Evolutionary conservation across 2,113 vertebrate genomes (phyloP).

Genomic region (Eulemur rufifrons): DNA sequence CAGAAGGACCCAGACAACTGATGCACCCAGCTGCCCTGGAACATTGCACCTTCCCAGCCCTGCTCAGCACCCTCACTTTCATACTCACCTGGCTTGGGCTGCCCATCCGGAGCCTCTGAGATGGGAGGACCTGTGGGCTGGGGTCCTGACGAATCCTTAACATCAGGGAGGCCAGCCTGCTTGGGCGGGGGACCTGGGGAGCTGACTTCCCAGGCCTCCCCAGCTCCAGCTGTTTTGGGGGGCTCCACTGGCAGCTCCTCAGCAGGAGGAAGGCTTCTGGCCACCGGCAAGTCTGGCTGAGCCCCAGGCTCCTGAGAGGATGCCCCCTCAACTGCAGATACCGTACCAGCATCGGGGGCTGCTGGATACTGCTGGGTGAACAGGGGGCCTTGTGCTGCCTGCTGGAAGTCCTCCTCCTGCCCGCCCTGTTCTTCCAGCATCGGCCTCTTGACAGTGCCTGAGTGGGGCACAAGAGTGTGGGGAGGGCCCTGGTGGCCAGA

Average conservation of each 20-base stretch:
- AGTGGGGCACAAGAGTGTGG: neutral
- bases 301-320: neutral
- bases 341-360: neutral
- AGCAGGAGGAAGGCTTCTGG: slow-evolving; percentile 56
- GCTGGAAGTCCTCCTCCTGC: slow-evolving; percentile 3
- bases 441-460: neutral
- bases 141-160: neutral
- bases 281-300: slow-evolving; percentile 30
- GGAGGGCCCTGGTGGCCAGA: neutral
- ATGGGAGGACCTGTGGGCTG: neutral
- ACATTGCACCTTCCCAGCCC: rapidly evolving
- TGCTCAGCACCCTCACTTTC: neutral
- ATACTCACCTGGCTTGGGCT: slow-evolving; percentile 76
- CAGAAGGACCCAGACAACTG: neutral
- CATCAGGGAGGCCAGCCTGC: neutral
- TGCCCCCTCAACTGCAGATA: neutral
- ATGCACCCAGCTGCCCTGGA: rapidly evolving
- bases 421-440: neutral
- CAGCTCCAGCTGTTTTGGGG: neutral
- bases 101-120: neutral
- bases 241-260: slow-evolving; percentile 6
- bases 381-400: slow-evolving; percentile 33
- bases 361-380: neutral
- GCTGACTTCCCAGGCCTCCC: neutral
- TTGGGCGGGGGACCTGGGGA: neutral